These are phyloP conservation scores for Drosophila busckii DNA, from an alignment of 1,140 invertebrate species.

Conservation along the genomic window DNA sequence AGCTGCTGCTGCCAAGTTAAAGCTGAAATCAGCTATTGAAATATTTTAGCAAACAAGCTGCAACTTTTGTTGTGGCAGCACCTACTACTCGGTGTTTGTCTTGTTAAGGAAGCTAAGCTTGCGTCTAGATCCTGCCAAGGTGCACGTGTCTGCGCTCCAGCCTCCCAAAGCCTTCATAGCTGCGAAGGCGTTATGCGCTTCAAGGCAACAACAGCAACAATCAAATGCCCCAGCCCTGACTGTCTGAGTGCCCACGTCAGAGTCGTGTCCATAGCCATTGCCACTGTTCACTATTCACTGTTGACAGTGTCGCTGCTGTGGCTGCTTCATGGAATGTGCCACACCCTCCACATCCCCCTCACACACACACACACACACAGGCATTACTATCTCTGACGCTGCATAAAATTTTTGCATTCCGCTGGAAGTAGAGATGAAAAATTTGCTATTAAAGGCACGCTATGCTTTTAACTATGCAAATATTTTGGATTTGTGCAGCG, in stretches of 20 bases:
- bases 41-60: no score
- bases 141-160: no score
- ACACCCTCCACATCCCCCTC: no score
- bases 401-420: slow-evolving; percentile 23
- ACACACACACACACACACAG: background rate
- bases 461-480: slow-evolving; percentile 1
- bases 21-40: no score
- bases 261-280: background rate
- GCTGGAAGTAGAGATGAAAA: background rate
- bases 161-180: slow-evolving; percentile 3
- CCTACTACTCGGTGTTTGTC: no score
- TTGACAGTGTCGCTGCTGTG: slow-evolving; percentile 13
- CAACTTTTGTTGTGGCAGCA: no score
- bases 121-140: background rate
- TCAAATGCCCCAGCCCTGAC: background rate
- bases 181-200: background rate
- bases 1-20: no score
- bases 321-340: background rate
- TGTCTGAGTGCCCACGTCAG: background rate
- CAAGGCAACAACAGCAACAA: slow-evolving; percentile 1
- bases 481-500: no score
- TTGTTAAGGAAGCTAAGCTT: background rate
- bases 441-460: background rate
- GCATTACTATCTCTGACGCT: slow-evolving; percentile 6
- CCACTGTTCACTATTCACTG: background rate